phyloP scores from a whole-genome alignment of 2,888 invertebrate genomes.

The Caenorhabditis virilis region DNA sequence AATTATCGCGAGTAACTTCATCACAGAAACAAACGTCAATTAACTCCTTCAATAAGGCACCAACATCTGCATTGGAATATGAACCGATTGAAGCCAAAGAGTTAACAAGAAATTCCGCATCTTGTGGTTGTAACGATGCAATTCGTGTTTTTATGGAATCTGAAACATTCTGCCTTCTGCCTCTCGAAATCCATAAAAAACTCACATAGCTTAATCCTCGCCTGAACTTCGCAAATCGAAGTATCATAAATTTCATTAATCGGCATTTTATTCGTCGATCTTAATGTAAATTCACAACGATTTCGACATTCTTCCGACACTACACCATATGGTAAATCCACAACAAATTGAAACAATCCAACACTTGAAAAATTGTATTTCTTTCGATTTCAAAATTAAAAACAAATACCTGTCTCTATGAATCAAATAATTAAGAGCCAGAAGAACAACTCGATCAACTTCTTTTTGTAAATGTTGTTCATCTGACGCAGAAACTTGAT shows the following conservation, averaged over 20 bases:
- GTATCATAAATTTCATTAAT: conserved; percentile 44
- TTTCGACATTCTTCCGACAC: conserved; percentile 60
- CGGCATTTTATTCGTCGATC: conserved; percentile 33
- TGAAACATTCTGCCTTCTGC: too few relatives aligned
- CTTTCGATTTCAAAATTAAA: conserved; percentile 4
- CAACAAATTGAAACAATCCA: conserved; percentile 67
- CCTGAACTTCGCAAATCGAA: conserved; percentile 30
- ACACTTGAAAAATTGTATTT: conserved; percentile 44
- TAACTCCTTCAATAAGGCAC: conserved; percentile 45
- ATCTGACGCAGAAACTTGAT: conserved; percentile 25
- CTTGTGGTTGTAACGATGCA: conserved; percentile 24
- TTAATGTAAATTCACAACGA: conserved; percentile 56
- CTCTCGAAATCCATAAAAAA: conserved; percentile 2
- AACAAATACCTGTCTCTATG: conserved; percentile 42
- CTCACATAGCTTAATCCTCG: conserved; percentile 20
- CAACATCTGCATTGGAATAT: conserved; percentile 40
- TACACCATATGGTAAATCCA: conserved; percentile 61
- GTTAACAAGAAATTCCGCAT: conserved; percentile 53
- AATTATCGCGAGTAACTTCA: conserved; percentile 48
- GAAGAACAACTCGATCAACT: conserved; percentile 61
- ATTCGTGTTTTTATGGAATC: conserved; percentile 14
- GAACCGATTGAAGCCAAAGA: conserved; percentile 45
- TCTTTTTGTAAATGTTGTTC: conserved; percentile 57
- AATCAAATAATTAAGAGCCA: conserved; percentile 57
- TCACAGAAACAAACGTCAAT: conserved; percentile 64